Conservation (phyloP, 2,888 invertebrate species). For the Myopa tessellatipennis region DNA sequence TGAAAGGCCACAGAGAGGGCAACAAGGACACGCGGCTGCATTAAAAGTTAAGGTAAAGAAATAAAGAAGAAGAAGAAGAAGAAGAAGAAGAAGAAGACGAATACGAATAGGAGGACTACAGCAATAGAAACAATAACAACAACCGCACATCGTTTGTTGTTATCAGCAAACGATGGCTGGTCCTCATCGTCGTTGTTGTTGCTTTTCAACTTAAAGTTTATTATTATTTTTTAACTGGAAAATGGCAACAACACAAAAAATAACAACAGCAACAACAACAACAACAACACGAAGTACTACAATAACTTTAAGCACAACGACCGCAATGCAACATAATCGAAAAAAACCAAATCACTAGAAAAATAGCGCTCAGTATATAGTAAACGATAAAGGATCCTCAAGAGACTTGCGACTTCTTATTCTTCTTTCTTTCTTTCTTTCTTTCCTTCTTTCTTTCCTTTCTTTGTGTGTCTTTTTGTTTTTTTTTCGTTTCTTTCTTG, state of each 20-base stretch:
- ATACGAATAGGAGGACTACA: neutral
- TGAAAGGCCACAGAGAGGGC: slow-evolving; percentile 2
- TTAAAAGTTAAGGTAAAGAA: neutral
- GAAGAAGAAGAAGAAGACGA: neutral
- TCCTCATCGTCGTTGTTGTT: neutral
- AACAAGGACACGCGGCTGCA: neutral
- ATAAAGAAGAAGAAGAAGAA: neutral
- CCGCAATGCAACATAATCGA: slow-evolving; percentile 7
- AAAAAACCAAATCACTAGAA: slow-evolving; percentile 9
- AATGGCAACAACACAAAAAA: neutral
- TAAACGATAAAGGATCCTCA: neutral
- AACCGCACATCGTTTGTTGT: neutral
- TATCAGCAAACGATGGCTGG: neutral
- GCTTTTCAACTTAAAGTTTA: slow-evolving; percentile 26
- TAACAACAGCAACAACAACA: neutral
- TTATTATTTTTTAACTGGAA: slow-evolving; percentile 10
- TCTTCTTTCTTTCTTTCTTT: neutral
- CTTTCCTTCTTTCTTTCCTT: neutral
- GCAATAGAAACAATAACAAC: neutral
- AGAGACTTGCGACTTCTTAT: neutral
- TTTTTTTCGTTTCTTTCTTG: neutral
- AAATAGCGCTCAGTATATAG: neutral
- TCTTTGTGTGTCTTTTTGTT: neutral
- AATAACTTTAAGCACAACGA: neutral
- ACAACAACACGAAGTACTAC: too few species aligned